Evolutionary conservation across 30 jellyfish, hydroid and myxozoan genomes (phyloP).

Genomic region (Hydractinia symbiolongicarpus): DNA sequence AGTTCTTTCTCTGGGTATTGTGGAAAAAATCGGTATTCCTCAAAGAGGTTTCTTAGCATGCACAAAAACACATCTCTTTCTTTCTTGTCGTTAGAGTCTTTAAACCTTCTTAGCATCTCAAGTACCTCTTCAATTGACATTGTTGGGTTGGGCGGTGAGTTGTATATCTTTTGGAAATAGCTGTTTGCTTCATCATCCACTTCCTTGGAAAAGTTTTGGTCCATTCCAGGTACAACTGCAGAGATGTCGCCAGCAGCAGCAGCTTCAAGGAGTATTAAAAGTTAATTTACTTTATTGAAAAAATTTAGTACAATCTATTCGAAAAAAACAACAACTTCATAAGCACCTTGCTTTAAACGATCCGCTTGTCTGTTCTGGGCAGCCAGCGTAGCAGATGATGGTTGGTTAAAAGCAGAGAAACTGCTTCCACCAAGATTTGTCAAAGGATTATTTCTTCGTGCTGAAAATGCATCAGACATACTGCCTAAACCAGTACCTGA

Average conservation of each 20-base stretch:
- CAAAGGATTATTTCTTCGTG: conserved; percentile 20
- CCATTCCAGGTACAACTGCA: conserved; percentile 96
- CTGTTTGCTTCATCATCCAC: conserved; percentile 93
- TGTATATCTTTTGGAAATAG: conserved; percentile 79
- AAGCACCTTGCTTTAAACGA: conserved; percentile 70
- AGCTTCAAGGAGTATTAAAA: neutral
- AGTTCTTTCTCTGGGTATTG: conserved; percentile 94
- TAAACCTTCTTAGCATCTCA: conserved; percentile 79
- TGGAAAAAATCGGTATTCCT: conserved; percentile 88
- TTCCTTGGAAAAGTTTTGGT: conserved; percentile 89
- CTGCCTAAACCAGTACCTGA: conserved; percentile 41
- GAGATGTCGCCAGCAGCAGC: conserved; percentile 86
- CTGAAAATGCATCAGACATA: conserved; percentile 39
- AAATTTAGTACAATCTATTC: no score
- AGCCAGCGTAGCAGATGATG: conserved; percentile 52
- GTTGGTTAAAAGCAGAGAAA: conserved; percentile 54
- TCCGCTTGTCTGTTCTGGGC: conserved; percentile 83
- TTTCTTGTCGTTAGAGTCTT: conserved; percentile 79
- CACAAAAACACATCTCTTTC: conserved; percentile 93
- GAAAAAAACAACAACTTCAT: no score
- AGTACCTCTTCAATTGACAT: conserved; percentile 90
- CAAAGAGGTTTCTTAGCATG: conserved; percentile 88
- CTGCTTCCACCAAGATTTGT: conserved; percentile 33
- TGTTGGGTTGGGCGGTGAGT: conserved; percentile 87
- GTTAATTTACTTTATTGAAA: neutral